Evolutionary conservation across 2,113 vertebrate genomes (phyloP).

Genomic region (Calyptomena viridis): DNA sequence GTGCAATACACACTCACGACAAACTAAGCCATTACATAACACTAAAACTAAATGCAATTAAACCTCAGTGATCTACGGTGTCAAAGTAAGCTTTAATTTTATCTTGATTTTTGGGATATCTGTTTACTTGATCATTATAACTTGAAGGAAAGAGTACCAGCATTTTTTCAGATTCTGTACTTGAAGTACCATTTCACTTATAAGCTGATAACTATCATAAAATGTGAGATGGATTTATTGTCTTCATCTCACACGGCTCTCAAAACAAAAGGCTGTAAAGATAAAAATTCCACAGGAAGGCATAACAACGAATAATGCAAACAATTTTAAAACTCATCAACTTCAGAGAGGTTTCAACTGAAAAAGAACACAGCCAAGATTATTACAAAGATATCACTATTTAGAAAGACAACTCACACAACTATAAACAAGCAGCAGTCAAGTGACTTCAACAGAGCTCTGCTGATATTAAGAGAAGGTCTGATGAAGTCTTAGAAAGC

Average conservation of each 20-base stretch:
- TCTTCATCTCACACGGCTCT: background rate
- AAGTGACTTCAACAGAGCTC: constrained; percentile 16
- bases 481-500: constrained; percentile 3
- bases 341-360: background rate
- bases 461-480: background rate
- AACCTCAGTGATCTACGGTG: background rate
- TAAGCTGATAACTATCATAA: background rate
- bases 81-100: background rate
- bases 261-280: background rate
- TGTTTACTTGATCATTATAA: background rate
- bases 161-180: background rate
- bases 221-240: background rate
- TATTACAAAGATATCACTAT: background rate
- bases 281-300: background rate
- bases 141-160: background rate
- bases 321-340: background rate
- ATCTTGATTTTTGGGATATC: background rate
- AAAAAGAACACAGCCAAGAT: background rate
- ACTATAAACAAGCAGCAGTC: background rate
- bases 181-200: background rate
- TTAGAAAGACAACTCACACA: background rate
- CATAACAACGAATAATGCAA: background rate
- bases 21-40: background rate
- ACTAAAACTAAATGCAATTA: background rate
- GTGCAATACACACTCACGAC: background rate